Base-by-base conservation (phyloP, 1,140 invertebrate species). In the Vanessa atalanta region DNA sequence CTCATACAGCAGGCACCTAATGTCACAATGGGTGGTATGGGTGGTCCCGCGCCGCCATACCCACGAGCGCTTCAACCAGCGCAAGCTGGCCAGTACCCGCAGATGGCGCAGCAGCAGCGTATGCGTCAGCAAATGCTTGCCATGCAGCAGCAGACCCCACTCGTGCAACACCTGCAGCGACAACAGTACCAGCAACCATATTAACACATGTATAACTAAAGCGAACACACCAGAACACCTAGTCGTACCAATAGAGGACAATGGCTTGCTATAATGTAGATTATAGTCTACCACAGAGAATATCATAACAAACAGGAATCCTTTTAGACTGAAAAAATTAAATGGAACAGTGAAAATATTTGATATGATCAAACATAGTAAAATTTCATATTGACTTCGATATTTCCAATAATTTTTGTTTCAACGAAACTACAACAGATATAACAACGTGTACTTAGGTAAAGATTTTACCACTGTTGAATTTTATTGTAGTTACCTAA, bases 11-110 rank as follows among this genome's bases (percentile, higher is more conserved):
- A 95, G 93, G 94, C 95, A 9, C 94, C 95, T 1, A 95, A 95
- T 85, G 95, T 95, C 20, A 95, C 95, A 5, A 95, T 96, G 95
- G 95, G 95, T 50, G 94, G 93, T 72, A 95, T 95, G 94, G 94
- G 93, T 67, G 94, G 93, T n/a, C 94, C 94, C 6, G 94, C 95
- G 16, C 94, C 95, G 50, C 94, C 95, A 0, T 95, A 95, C 76
- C 90, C 92, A 5, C 87, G 91, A 55, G 77, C 79, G 23, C 88
- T 93, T 78, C 93, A 93, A 55, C 91, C 93, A 70, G 94, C 94
- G 80, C 93, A 94, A 72, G 93, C 90, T 81, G 93, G 94, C 77
- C 94, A 95, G 79, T 95, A 95, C 76, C 94, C 94, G 74, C 94
- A 95, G 83, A 94, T 95, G 87, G 87, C 81, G 69, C 93, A 88